Conservation (phyloP, 2,113 vertebrate genomes). For the Hydrolagus affinis region DNA sequence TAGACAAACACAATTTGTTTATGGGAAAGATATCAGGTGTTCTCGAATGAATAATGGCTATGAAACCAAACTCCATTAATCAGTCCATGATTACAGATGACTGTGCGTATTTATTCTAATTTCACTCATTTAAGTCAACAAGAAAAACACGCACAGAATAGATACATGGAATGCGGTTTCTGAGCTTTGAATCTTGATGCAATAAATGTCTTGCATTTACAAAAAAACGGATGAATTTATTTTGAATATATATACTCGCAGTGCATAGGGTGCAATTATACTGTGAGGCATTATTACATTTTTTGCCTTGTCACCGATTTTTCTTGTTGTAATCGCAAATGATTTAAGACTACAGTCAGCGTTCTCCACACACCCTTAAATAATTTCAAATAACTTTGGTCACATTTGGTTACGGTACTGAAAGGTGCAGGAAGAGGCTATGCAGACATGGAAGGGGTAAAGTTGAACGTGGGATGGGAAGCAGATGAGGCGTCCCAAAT, state of each 20-base stretch:
- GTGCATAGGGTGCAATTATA: too few relatives aligned
- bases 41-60: slow-evolving; percentile 89
- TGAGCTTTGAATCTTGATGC: not conserved
- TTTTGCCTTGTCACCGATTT: too few relatives aligned
- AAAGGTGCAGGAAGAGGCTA: too few relatives aligned
- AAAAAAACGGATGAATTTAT: not conserved
- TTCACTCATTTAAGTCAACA: slow-evolving; percentile 98
- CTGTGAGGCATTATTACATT: too few relatives aligned
- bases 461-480: too few relatives aligned
- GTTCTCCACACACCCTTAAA: too few relatives aligned
- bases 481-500: too few relatives aligned
- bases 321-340: too few relatives aligned
- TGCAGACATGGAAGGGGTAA: too few relatives aligned
- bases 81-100: slow-evolving; percentile 96
- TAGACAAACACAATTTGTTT: slow-evolving; percentile 99
- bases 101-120: slow-evolving; percentile 99
- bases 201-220: not conserved
- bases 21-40: slow-evolving; percentile 99
- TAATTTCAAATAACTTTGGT: too few relatives aligned
- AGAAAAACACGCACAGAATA: slow-evolving; percentile 82
- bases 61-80: slow-evolving; percentile 96
- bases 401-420: too few relatives aligned
- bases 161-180: slow-evolving; percentile 67
- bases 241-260: not conserved
- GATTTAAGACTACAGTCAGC: too few relatives aligned